Conservation (phyloP, 2,113 vertebrate species). For the Leucosticte australis region DNA sequence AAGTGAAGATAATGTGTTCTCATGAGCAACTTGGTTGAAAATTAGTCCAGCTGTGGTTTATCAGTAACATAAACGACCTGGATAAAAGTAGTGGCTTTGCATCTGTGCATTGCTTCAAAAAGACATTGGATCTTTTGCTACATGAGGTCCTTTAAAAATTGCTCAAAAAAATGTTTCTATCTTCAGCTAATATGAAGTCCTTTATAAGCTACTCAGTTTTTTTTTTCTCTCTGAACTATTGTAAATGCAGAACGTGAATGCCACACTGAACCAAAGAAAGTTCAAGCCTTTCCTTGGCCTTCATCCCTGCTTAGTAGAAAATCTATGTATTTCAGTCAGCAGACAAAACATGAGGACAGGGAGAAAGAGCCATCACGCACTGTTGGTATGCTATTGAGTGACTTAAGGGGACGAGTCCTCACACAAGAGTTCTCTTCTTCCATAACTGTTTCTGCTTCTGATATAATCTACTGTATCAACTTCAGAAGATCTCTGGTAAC, state of each 20-base stretch:
- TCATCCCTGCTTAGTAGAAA: not conserved
- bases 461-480: not conserved
- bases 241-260: no score
- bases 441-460: not conserved
- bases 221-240: not conserved
- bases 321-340: not conserved
- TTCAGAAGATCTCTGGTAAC: not conserved
- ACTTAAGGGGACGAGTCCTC: not conserved
- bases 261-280: not conserved
- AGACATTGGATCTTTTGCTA: not conserved
- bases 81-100: not conserved
- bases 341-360: not conserved
- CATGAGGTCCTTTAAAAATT: not conserved
- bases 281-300: not conserved
- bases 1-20: not conserved
- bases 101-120: not conserved
- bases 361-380: not conserved
- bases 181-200: not conserved
- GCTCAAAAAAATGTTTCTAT: fast-evolving
- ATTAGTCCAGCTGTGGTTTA: not conserved
- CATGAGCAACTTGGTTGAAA: not conserved
- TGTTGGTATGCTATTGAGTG: fast-evolving
- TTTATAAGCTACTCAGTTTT: not conserved
- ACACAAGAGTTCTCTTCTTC: not conserved
- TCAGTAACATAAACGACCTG: not conserved